Conservation (phyloP, 2,797 vertebrate species). For the Onychomys arenicola region DNA sequence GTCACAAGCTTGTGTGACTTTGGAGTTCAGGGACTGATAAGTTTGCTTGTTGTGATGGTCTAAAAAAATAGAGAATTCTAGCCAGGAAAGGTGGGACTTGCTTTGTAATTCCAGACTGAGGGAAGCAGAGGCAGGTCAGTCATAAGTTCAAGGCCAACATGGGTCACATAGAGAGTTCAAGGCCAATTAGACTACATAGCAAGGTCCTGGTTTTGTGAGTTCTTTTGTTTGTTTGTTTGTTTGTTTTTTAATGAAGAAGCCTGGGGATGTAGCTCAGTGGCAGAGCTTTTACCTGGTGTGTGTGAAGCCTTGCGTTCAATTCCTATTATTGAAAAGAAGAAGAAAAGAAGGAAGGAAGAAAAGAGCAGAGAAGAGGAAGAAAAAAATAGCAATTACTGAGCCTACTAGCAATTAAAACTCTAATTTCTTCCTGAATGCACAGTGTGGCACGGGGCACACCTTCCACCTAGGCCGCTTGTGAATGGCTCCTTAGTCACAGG, state of each 20-base stretch:
- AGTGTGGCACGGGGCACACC: neutral
- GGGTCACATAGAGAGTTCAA: neutral
- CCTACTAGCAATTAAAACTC: neutral
- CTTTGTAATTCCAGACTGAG: neutral
- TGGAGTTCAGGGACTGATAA: neutral
- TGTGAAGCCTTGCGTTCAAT: neutral
- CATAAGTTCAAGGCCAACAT: neutral
- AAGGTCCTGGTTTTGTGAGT: neutral
- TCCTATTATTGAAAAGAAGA: neutral
- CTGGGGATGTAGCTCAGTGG: neutral
- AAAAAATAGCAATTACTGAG: neutral
- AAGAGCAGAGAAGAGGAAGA: neutral
- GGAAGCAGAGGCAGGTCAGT: neutral
- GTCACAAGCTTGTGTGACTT: neutral
- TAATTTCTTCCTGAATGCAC: neutral
- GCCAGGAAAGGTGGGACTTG: neutral
- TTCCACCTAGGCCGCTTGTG: neutral
- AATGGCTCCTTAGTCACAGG: neutral
- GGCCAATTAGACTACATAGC: neutral
- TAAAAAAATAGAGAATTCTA: neutral
- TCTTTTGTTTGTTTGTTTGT: no score
- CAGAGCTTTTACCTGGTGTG: neutral
- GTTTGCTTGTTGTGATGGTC: neutral
- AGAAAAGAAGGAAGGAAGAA: neutral
- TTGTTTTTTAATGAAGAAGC: neutral